Evolutionary conservation across 2,113 vertebrate genomes (phyloP).

Genomic region (Caranx ignobilis): DNA sequence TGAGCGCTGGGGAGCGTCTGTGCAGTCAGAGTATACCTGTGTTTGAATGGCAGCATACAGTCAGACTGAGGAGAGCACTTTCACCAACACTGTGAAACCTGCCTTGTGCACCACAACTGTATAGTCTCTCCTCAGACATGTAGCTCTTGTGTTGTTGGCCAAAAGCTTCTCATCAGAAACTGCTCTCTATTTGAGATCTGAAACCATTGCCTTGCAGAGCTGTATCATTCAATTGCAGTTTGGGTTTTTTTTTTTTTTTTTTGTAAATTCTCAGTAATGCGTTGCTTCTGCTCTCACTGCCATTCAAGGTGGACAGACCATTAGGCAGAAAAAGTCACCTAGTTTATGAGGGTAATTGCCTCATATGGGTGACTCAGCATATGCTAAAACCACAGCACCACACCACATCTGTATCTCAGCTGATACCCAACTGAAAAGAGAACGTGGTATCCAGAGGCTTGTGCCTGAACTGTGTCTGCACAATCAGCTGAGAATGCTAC

Average conservation of each 20-base stretch:
- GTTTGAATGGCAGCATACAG: not conserved
- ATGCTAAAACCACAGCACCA: no score
- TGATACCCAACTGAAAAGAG: not conserved
- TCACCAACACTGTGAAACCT: no score
- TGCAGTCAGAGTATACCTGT: not conserved
- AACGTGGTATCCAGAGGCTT: not conserved
- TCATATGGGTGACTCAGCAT: not conserved
- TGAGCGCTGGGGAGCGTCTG: conserved; percentile 11
- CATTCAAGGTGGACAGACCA: no score
- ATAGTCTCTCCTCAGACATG: no score
- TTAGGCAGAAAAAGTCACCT: not conserved
- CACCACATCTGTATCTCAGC: not conserved
- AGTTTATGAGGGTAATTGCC: not conserved
- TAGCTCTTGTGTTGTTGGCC: no score
- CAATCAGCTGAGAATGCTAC: no score
- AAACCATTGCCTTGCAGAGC: no score
- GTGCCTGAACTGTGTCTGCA: not conserved
- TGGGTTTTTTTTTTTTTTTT: not conserved
- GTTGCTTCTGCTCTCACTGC: not conserved
- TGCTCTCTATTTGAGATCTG: no score
- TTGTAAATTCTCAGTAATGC: not conserved
- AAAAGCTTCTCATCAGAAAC: no score
- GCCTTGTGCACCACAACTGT: no score
- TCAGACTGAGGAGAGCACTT: not conserved
- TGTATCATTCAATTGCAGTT: no score